A percentile compares a stretch with the other conserved stretches of the same genome.
These are phyloP conservation scores for Manis javanica DNA, from an alignment of 2,797 vertebrate genomes.

Conservation along the genomic window DNA sequence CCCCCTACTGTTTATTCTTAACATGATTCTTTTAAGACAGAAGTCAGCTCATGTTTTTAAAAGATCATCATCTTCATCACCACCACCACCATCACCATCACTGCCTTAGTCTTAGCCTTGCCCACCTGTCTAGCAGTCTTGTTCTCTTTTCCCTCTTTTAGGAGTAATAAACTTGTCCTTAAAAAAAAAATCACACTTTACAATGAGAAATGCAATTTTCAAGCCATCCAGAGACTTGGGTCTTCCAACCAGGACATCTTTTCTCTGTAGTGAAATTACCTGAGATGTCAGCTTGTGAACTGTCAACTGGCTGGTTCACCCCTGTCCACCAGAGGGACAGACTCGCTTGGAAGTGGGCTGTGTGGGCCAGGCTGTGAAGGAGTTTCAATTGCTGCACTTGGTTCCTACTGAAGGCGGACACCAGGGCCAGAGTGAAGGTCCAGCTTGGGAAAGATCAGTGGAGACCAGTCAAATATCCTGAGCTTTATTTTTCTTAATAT, in stretches of 20 bases:
- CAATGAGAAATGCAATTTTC: background rate
- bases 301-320: background rate
- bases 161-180: background rate
- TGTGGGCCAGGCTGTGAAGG: fast-evolving
- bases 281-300: background rate
- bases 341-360: background rate
- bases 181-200: background rate
- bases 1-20: background rate
- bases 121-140: background rate
- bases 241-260: background rate
- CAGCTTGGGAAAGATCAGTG: background rate
- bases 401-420: background rate
- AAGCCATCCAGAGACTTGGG: background rate
- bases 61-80: background rate
- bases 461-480: background rate
- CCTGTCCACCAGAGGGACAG: no score
- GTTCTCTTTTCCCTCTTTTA: background rate
- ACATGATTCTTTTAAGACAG: background rate
- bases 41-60: background rate
- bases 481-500: background rate
- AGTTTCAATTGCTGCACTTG: background rate
- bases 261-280: background rate
- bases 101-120: background rate
- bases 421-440: background rate
- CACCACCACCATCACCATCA: no score